A percentile compares a stretch with the other conserved stretches of the same genome.
Conservation (phyloP, 2,113 vertebrate genomes). For the Patagioenas fasciata region DNA sequence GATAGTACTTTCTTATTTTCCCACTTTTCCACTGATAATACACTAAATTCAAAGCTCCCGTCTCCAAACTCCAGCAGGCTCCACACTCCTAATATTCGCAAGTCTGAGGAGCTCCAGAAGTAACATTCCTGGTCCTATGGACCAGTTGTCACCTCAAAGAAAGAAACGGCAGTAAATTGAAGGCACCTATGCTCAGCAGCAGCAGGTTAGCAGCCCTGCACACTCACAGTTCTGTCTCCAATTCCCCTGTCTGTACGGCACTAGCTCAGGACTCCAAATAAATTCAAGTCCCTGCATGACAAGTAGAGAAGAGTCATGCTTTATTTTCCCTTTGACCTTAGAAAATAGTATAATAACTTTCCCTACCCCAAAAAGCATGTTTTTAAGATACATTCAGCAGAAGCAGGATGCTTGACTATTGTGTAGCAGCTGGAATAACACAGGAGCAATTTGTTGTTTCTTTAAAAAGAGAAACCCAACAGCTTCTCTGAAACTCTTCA, state of each 20-base stretch:
- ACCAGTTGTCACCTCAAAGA: background rate
- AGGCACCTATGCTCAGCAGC: background rate
- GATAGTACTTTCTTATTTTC: background rate
- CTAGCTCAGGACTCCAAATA: background rate
- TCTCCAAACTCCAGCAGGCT: background rate
- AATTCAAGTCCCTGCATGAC: background rate
- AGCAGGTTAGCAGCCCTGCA: background rate
- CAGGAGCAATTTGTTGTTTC: background rate
- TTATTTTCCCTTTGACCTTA: background rate
- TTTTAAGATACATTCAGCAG: background rate
- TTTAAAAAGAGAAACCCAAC: background rate
- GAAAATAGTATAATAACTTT: background rate
- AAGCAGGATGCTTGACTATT: background rate
- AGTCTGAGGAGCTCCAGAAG: background rate
- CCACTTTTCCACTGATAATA: background rate
- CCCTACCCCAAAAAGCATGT: background rate
- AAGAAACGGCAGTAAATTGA: rapidly evolving
- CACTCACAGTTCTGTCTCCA: background rate
- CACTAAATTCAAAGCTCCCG: background rate
- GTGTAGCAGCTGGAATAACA: background rate
- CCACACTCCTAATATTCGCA: background rate
- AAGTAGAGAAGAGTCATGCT: background rate
- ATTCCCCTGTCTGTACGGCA: background rate
- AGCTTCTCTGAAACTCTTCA: background rate
- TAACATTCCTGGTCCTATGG: background rate